A percentile compares a stretch with the other conserved stretches of the same genome.
Conservation (phyloP, 2,888 invertebrate species). For the Encarsia formosa region DNA sequence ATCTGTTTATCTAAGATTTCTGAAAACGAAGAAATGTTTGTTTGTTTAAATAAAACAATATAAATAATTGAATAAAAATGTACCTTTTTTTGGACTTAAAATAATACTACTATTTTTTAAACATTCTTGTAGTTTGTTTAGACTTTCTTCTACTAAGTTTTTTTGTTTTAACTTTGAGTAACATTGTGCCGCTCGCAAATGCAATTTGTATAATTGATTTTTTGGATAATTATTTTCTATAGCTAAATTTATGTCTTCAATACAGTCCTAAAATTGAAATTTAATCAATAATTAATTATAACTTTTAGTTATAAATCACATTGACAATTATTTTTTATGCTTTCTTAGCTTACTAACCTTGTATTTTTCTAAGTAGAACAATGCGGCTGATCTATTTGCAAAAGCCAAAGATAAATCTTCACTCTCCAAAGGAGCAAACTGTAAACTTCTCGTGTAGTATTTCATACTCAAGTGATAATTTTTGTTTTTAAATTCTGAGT, state of each 20-base stretch:
- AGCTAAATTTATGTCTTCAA: constrained; percentile 62
- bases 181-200: constrained; percentile 64
- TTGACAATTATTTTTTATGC: constrained; percentile 4
- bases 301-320: no score
- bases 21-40: no score
- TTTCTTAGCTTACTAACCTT: constrained; percentile 50
- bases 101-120: constrained; percentile 14
- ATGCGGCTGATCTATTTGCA: constrained; percentile 67
- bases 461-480: constrained; percentile 55
- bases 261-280: constrained; percentile 56
- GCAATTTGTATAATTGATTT: constrained; percentile 62
- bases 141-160: constrained; percentile 45
- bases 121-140: constrained; percentile 24
- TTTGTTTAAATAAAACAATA: background rate
- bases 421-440: constrained; percentile 56
- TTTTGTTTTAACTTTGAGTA: constrained; percentile 55
- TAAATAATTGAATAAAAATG: background rate
- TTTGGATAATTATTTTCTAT: constrained; percentile 61
- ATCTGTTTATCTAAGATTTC: no score
- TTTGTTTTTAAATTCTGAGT: constrained; percentile 58
- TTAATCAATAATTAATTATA: no score
- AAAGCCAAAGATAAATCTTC: constrained; percentile 61
- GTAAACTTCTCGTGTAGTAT: constrained; percentile 62
- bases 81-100: constrained; percentile 19
- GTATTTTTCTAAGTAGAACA: constrained; percentile 59